Percentiles rank a stretch among this genome's conserved stretches.
phyloP scores from a whole-genome alignment of 2,888 invertebrate genomes.

The Melanophora roralis region DNA sequence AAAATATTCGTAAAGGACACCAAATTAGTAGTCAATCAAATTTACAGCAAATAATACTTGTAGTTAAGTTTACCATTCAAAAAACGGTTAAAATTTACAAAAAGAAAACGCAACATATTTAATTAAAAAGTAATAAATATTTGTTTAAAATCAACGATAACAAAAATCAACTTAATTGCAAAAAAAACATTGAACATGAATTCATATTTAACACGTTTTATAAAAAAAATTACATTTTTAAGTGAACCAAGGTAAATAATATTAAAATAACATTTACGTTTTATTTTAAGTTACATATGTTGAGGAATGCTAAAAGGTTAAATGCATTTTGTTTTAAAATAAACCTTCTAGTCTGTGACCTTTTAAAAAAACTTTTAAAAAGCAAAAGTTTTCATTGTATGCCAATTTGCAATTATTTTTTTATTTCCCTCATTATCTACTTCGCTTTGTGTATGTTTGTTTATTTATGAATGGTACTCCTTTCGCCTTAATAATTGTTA shows the following conservation, averaged over 20 bases:
- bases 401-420: slow-evolving; percentile 46
- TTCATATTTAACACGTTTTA: slow-evolving; percentile 25
- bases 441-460: not conserved
- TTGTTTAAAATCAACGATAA: not conserved
- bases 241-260: slow-evolving; percentile 38
- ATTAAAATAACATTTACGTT: not conserved
- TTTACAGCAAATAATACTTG: slow-evolving; percentile 28
- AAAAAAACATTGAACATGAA: slow-evolving; percentile 17
- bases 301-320: too few species aligned
- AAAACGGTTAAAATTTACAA: slow-evolving; percentile 12
- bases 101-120: not conserved
- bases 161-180: not conserved
- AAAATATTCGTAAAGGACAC: not conserved
- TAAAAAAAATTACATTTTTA: slow-evolving; percentile 30
- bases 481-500: slow-evolving; percentile 5
- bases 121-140: not conserved
- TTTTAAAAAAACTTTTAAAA: slow-evolving; percentile 22
- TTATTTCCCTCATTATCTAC: not conserved
- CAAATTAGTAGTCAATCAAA: slow-evolving; percentile 31
- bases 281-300: not conserved
- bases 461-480: not conserved
- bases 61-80: not conserved
- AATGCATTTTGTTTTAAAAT: not conserved
- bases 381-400: slow-evolving; percentile 9
- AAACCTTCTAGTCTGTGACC: slow-evolving; percentile 24